Conservation (phyloP, 2,888 invertebrate species). For the Lampropteryx suffumata region DNA sequence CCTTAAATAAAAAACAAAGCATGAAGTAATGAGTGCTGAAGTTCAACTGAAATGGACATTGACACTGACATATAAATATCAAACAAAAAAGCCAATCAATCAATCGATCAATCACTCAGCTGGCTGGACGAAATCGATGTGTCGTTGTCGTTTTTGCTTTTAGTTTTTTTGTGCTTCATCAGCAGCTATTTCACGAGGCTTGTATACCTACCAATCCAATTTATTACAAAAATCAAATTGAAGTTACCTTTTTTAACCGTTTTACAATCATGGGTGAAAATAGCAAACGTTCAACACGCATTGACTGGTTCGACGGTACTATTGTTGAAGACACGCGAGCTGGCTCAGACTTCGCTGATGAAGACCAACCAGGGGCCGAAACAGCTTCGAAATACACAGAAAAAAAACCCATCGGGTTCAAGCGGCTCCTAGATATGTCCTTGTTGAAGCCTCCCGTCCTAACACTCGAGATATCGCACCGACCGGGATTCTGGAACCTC, state of each 20-base stretch:
- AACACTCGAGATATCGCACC: slow-evolving; percentile 65
- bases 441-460: slow-evolving; percentile 62
- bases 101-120: not conserved
- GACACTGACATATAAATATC: too few species aligned
- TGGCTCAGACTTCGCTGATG: slow-evolving; percentile 52
- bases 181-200: not conserved
- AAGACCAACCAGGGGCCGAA: slow-evolving; percentile 48
- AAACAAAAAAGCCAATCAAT: too few species aligned
- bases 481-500: slow-evolving; percentile 72
- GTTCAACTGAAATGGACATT: too few species aligned
- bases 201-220: slow-evolving; percentile 9
- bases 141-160: slow-evolving; percentile 5
- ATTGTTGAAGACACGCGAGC: slow-evolving; percentile 57
- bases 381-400: slow-evolving; percentile 48
- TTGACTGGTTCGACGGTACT: slow-evolving; percentile 78
- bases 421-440: slow-evolving; percentile 67
- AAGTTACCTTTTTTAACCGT: slow-evolving; percentile 11
- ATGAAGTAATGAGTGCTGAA: too few species aligned
- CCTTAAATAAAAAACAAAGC: too few species aligned
- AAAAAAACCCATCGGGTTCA: slow-evolving; percentile 74
- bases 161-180: not conserved
- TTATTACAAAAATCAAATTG: not conserved
- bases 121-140: slow-evolving; percentile 5
- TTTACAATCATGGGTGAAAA: slow-evolving; percentile 51
- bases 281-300: slow-evolving; percentile 61